These are phyloP conservation scores for Drosophila aldrichi DNA, from an alignment of 2,888 invertebrate species.

Conservation along the genomic window DNA sequence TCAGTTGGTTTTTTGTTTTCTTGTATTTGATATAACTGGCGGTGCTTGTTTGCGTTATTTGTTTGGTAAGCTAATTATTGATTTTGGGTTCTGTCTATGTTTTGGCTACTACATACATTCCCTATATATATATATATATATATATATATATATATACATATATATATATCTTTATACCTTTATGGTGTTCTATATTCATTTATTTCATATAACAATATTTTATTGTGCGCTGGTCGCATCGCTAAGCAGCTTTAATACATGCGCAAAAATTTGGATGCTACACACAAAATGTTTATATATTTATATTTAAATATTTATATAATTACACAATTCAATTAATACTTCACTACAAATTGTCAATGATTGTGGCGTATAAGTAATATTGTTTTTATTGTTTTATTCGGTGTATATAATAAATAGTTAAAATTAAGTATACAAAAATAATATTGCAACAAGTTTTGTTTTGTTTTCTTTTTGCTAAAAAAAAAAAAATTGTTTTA, in stretches of 20 bases:
- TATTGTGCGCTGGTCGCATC: conserved; percentile 51
- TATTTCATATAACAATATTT: conserved; percentile 40
- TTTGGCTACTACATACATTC: conserved; percentile 35
- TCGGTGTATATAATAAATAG: conserved; percentile 67
- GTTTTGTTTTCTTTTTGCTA: conserved; percentile 13
- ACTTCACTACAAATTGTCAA: conserved; percentile 63
- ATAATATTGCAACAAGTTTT: conserved; percentile 66
- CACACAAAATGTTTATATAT: conserved; percentile 27
- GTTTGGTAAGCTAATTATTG: conserved; percentile 48
- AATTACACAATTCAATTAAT: conserved; percentile 45
- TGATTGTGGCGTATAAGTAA: conserved; percentile 56
- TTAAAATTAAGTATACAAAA: conserved; percentile 57
- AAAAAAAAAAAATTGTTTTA: conserved; percentile 44
- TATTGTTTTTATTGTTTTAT: conserved; percentile 42
- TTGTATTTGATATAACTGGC: conserved; percentile 74
- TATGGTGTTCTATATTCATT: not conserved
- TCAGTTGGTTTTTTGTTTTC: conserved; percentile 18
- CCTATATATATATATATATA: conserved; percentile 5
- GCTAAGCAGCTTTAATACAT: conserved; percentile 48
- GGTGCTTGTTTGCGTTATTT: conserved; percentile 62
- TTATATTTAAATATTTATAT: conserved; percentile 30
- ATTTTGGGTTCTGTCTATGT: conserved; percentile 32
- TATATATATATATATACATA: not conserved
- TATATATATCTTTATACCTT: not conserved
- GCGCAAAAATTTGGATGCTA: conserved; percentile 34